A percentile compares a stretch with the other conserved stretches of the same genome.
Conservation (phyloP, 1,140 invertebrate species). For the Trachymyrmex cornetzi region DNA sequence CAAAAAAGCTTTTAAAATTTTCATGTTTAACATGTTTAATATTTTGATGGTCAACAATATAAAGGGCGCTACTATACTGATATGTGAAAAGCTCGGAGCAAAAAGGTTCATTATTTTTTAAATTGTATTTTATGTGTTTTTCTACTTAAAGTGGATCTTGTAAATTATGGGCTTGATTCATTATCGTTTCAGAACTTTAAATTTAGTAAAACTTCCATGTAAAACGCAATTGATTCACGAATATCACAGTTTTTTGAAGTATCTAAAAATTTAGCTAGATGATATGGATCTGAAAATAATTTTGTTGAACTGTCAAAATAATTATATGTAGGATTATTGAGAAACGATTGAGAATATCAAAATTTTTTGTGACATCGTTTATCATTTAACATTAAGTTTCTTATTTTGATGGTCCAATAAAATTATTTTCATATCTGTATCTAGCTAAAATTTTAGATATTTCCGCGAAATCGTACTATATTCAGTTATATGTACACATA, state of each 20-base stretch:
- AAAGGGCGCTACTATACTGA: neutral
- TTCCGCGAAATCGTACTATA: no score
- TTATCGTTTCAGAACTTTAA: neutral
- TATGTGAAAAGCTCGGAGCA: neutral
- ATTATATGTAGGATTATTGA: no score
- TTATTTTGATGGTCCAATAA: no score
- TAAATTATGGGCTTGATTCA: neutral
- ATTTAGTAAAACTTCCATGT: neutral
- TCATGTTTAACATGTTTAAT: slow-evolving; percentile 31
- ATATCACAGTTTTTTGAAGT: no score
- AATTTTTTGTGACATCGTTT: no score
- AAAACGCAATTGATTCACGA: neutral
- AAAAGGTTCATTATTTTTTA: slow-evolving; percentile 17
- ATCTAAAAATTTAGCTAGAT: no score
- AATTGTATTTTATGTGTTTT: slow-evolving; percentile 10
- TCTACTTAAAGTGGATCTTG: neutral
- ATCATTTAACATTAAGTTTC: no score
- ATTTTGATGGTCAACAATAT: slow-evolving; percentile 36
- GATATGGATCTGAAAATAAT: no score
- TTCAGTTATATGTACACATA: neutral
- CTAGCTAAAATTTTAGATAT: no score
- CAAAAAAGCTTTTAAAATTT: slow-evolving; percentile 2
- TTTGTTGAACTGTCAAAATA: no score
- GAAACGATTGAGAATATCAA: no score
- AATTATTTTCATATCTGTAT: no score